These are phyloP conservation scores for Akabosia matsudoensis DNA, from an alignment of 1,140 invertebrate species.

Conservation along the genomic window DNA sequence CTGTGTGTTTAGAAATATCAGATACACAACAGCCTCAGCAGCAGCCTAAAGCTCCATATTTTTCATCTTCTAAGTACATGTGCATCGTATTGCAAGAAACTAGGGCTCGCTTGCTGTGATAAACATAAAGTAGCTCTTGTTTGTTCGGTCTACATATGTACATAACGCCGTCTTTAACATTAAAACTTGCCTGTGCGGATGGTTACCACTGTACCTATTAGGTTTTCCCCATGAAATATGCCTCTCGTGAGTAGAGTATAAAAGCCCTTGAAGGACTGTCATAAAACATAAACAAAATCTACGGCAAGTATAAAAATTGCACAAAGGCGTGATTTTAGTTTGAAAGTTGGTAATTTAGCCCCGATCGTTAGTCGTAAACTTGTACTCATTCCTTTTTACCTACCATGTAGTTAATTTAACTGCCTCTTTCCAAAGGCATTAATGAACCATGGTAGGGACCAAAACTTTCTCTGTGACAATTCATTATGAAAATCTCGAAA, in stretches of 20 bases:
- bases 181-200: background rate
- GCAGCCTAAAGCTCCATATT: constrained; percentile 3
- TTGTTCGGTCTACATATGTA: background rate
- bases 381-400: no score
- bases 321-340: background rate
- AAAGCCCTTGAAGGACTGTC: background rate
- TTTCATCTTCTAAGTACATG: background rate
- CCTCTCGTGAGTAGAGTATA: no score
- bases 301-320: no score
- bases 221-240: no score
- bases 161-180: background rate
- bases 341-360: background rate
- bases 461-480: no score
- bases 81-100: background rate
- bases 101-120: background rate
- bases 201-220: no score
- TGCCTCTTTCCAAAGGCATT: no score
- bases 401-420: no score
- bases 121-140: background rate
- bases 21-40: constrained; percentile 20
- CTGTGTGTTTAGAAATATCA: constrained; percentile 18
- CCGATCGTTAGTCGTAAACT: background rate
- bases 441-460: background rate
- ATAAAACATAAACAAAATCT: background rate
- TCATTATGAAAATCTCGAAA: no score